These are phyloP conservation scores for Drosophila hydei DNA, from an alignment of 1,140 invertebrate species.

Conservation along the genomic window DNA sequence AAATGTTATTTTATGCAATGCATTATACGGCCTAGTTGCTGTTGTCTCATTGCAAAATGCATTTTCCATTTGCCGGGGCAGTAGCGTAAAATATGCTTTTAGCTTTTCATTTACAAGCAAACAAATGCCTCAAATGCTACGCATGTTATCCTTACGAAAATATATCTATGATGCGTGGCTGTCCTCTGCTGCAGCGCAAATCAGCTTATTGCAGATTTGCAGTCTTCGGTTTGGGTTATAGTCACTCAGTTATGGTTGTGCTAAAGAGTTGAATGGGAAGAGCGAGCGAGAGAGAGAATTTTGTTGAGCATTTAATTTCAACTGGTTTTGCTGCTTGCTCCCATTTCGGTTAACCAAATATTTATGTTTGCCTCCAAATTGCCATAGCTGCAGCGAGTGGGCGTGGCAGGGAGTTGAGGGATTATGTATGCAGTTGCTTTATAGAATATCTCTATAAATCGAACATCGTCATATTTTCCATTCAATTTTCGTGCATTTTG, in stretches of 20 bases:
- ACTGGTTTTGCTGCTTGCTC: slow-evolving; percentile 38
- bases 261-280: background rate
- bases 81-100: slow-evolving; percentile 30
- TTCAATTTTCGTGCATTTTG: slow-evolving; percentile 69
- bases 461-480: slow-evolving; percentile 77
- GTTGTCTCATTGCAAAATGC: background rate
- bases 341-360: slow-evolving; percentile 55
- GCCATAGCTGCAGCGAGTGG: slow-evolving; percentile 1
- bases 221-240: background rate
- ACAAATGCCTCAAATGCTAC: slow-evolving; percentile 3
- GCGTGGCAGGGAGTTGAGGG: background rate
- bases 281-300: slow-evolving; percentile 17
- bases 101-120: slow-evolving; percentile 18
- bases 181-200: slow-evolving; percentile 5
- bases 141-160: slow-evolving; percentile 5
- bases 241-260: background rate
- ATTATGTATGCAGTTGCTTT: slow-evolving; percentile 39
- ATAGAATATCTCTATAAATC: slow-evolving; percentile 62
- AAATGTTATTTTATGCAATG: slow-evolving; percentile 12
- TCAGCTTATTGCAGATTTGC: slow-evolving; percentile 28
- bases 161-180: too few species aligned
- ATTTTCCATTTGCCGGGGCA: slow-evolving; percentile 3
- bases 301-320: slow-evolving; percentile 63
- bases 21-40: background rate
- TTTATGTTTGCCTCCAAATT: slow-evolving; percentile 47